phyloP scores from a whole-genome alignment of 2,113 vertebrate genomes.

The Lucifuga dentata region DNA sequence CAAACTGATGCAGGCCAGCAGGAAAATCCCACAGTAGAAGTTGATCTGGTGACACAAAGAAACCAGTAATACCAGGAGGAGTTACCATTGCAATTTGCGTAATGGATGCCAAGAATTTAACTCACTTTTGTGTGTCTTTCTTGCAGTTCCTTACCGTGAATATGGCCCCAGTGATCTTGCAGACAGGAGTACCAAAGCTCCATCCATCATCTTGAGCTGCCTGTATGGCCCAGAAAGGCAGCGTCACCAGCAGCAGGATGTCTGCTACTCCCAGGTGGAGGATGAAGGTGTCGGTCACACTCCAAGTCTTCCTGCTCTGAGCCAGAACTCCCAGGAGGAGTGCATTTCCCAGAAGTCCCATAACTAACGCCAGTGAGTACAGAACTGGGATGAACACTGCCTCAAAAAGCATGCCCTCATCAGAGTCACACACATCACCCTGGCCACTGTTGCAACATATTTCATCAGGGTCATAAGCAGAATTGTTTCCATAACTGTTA shows the following conservation, averaged over 20 bases:
- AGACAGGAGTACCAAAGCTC: constrained; percentile 82
- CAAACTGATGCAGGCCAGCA: constrained; percentile 90
- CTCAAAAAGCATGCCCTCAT: constrained; percentile 72
- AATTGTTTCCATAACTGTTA: rapidly evolving
- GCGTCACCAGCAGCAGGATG: constrained; percentile 83
- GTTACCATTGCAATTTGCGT: too few species aligned
- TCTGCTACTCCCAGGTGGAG: constrained; percentile 87
- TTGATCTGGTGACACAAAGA: constrained; percentile 79
- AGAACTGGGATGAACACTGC: constrained; percentile 81
- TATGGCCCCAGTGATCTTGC: constrained; percentile 84
- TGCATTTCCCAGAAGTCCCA: constrained; percentile 87
- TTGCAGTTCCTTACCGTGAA: constrained; percentile 79
- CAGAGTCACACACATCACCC: constrained; percentile 61
- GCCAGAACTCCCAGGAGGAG: constrained; percentile 82
- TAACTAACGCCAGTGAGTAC: constrained; percentile 81
- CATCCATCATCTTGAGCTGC: constrained; percentile 66
- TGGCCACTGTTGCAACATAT: constrained; percentile 6
- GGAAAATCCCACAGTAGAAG: constrained; percentile 90
- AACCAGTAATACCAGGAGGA: neutral
- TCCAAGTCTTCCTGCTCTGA: constrained; percentile 75
- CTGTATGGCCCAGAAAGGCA: constrained; percentile 87
- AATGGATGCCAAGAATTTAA: too few species aligned
- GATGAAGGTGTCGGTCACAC: constrained; percentile 88
- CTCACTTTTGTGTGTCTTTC: neutral
- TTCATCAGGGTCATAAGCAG: rapidly evolving